Base-by-base conservation (phyloP, 2,888 invertebrate genomes). In the Tipula confusa region DNA sequence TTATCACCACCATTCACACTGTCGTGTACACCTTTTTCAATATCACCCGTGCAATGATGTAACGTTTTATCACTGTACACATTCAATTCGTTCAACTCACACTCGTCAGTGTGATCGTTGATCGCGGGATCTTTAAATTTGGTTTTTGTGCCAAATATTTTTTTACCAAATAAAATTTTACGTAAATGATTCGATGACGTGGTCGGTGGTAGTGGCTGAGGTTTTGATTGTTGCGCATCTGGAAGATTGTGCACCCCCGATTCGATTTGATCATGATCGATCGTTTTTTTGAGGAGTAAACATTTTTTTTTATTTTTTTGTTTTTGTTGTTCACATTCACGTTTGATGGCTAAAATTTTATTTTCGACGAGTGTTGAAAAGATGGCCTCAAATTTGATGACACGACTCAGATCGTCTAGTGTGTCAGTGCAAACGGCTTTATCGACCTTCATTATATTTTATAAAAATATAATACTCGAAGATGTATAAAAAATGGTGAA, bases 321-420 rank as follows among this genome's bases (percentile, higher is more conserved):
- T 79, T 84, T 84, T 79, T 88, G 88, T 84, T 89, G 88, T 86
- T 90, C 90, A 83, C 89, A 89, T 83, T 90, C 89, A 28, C 89
- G 88, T 85, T 90, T 89, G 84, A 90, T 89, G 31, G 88, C 89
- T 85, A 88, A 86, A 86, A 90, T 88, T 86, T 90, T 90, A 86
- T 89, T 89, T 86, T 90, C 88, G 85, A 90, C 87, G 84, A 90
- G 86, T 18, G 88, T 87, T 84, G 87, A 87, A 84, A 90, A 89
- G n/a, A 90, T 88, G 11, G 89, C 87, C 85, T 90, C 90, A 83
- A 89, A 90, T 84, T 89, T 89, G 24, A 89, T 87, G n/a, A 89
- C 88, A 15, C 88, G 86, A 84, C 88, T 88, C 85, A 88, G 86
- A 84, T 90, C 89, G 79, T 86, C 86, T 81, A 88, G 86, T n/a